Conservation (phyloP, 1,140 invertebrate genomes). For the Bombus impatiens region DNA sequence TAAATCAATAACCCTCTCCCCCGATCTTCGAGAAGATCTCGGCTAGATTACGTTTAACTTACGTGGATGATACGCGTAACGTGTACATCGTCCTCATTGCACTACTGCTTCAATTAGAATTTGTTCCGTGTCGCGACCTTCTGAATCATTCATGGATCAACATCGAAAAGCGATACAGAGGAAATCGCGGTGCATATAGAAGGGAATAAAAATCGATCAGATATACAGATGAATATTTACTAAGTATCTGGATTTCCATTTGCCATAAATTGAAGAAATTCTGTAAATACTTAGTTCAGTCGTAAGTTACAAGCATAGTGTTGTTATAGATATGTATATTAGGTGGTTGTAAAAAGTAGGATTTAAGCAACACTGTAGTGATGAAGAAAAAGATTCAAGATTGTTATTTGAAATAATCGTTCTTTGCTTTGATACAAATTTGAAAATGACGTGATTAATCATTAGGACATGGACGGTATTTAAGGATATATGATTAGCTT, state of each 20-base stretch:
- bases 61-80: conserved; percentile 30
- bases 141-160: conserved; percentile 31
- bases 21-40: conserved; percentile 45
- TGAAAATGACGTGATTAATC: no score
- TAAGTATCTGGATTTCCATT: neutral
- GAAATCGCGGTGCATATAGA: neutral
- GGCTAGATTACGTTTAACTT: conserved; percentile 52
- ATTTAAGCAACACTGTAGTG: no score
- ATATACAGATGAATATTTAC: neutral
- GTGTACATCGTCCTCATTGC: conserved; percentile 19
- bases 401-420: no score
- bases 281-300: neutral
- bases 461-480: no score
- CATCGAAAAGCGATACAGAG: conserved; percentile 28
- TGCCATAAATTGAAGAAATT: neutral
- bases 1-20: conserved; percentile 75
- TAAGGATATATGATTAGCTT: no score
- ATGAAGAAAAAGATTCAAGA: no score
- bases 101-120: conserved; percentile 31
- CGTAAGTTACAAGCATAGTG: no score
- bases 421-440: no score
- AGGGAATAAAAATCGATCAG: neutral
- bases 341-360: no score
- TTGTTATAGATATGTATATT: no score
- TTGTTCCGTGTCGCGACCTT: conserved; percentile 24